Evolutionary conservation across 2,113 vertebrate species (phyloP).

Genomic region (Dicerorhinus sumatrensis): DNA sequence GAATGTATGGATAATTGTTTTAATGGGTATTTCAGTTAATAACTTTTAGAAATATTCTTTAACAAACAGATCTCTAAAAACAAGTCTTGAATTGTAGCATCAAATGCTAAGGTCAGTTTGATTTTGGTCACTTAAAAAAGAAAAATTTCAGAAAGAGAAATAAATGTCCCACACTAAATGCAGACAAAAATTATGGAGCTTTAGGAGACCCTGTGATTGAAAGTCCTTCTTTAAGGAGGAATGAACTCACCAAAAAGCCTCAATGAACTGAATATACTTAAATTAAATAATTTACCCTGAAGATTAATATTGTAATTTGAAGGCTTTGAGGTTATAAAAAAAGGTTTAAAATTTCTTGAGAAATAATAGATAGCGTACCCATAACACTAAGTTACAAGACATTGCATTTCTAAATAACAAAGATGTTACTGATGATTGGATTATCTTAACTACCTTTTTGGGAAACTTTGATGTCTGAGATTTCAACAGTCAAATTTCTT

Average conservation of each 20-base stretch:
- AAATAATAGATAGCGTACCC: neutral
- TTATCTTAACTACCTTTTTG: conserved; percentile 26
- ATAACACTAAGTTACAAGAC: neutral
- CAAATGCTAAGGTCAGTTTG: neutral
- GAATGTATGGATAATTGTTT: neutral
- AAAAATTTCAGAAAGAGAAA: conserved; percentile 18
- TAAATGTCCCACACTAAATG: neutral
- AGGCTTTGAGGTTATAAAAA: neutral
- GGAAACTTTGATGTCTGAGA: neutral
- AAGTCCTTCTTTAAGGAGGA: conserved; percentile 21
- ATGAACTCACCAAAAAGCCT: neutral
- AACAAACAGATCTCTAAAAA: neutral
- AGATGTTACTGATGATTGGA: neutral
- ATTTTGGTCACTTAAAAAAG: conserved; percentile 24
- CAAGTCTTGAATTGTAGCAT: neutral
- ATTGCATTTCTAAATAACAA: conserved; percentile 19
- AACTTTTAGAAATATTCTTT: conserved; percentile 1
- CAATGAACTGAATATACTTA: neutral
- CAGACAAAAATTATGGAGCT: neutral
- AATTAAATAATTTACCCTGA: conserved; percentile 16
- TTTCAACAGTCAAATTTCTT: neutral
- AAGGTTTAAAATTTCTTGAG: conserved; percentile 15
- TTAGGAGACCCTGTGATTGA: neutral
- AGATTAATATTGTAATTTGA: neutral
- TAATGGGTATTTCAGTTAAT: neutral